phyloP scores from a whole-genome alignment of 2,113 vertebrate genomes.

The Actenoides lindsayi region DNA sequence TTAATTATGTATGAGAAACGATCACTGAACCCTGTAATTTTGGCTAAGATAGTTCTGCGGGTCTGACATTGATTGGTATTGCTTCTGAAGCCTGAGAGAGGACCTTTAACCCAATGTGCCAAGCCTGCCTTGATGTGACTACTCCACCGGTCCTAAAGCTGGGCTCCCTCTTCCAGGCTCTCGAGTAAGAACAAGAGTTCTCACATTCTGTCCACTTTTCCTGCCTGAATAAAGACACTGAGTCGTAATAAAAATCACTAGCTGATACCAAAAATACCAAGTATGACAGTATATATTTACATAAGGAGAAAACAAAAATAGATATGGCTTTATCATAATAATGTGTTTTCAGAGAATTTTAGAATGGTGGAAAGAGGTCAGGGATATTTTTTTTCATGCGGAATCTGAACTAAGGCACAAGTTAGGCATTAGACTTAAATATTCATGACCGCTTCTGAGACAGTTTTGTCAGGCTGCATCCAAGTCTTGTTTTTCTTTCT shows the following conservation, averaged over 20 bases:
- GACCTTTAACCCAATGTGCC: conserved; percentile 67
- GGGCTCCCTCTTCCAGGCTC: conserved; percentile 16
- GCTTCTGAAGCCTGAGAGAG: conserved; percentile 26
- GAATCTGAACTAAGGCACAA: background rate
- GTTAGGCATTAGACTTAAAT: background rate
- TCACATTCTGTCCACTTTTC: background rate
- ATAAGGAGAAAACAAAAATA: conserved; percentile 1
- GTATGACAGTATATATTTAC: background rate
- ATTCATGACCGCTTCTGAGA: background rate
- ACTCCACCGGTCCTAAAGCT: background rate
- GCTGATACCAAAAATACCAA: background rate
- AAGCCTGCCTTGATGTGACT: background rate
- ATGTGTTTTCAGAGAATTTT: background rate
- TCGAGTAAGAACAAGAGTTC: background rate
- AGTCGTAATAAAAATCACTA: background rate
- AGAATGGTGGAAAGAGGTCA: background rate
- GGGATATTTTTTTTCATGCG: background rate
- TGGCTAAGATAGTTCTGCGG: background rate
- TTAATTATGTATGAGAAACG: conserved; percentile 10
- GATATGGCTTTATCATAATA: background rate
- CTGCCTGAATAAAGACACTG: conserved; percentile 4
- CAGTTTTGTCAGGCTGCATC: background rate
- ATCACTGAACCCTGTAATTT: background rate
- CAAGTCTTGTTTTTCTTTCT: background rate
- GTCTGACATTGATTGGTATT: conserved; percentile 61